Conservation (phyloP, 2,888 invertebrate species). For the Pachliopta kotzebuea region DNA sequence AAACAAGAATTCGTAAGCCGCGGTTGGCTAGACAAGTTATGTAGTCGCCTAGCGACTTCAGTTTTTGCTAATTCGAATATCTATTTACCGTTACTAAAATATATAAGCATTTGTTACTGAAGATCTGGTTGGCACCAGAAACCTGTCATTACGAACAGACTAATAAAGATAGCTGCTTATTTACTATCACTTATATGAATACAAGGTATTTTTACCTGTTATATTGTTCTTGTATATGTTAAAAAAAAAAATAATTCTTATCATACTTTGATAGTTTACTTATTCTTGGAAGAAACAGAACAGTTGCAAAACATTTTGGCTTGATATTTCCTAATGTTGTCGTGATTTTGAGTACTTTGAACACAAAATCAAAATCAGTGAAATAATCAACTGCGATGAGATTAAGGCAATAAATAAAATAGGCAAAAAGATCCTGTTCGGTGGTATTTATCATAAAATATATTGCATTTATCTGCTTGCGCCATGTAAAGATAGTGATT, state of each 20-base stretch:
- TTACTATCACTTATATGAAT: background rate
- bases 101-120: conserved; percentile 14
- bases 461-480: too few species aligned
- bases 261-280: too few species aligned
- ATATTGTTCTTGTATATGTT: too few species aligned
- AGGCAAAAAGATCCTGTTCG: background rate
- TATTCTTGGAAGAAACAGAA: too few species aligned
- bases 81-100: conserved; percentile 13
- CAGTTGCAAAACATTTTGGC: background rate
- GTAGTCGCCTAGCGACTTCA: conserved; percentile 18
- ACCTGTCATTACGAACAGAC: conserved; percentile 8
- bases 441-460: too few species aligned
- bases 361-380: background rate
- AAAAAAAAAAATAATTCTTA: too few species aligned
- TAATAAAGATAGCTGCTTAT: background rate
- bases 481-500: background rate
- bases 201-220: background rate
- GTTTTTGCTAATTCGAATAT: conserved; percentile 27
- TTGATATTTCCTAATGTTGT: background rate
- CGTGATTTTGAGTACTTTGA: background rate
- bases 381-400: background rate
- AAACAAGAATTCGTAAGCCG: conserved; percentile 24
- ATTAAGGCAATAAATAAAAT: background rate
- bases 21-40: conserved; percentile 8
- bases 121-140: background rate